A percentile compares a stretch with the other conserved stretches of the same genome.
Conservation (phyloP, 1,140 invertebrate species). For the Lerema accius region DNA sequence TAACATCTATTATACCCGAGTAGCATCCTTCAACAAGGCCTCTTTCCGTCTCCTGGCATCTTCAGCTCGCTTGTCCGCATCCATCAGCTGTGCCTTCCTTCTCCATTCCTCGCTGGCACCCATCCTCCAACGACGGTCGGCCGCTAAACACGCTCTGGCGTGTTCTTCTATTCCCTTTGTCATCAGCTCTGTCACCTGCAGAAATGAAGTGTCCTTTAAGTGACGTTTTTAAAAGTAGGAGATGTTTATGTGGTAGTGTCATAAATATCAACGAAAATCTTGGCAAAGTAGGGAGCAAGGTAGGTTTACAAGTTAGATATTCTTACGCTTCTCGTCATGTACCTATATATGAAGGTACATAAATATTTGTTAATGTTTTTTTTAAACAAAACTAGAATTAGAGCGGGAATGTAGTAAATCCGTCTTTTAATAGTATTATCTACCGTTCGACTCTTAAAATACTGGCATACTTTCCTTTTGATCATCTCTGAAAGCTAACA, state of each 20-base stretch:
- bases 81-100: conserved; percentile 41
- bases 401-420: too few relatives aligned
- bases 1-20: conserved; percentile 59
- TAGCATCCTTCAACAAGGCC: conserved; percentile 52
- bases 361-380: too few relatives aligned
- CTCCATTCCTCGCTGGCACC: conserved; percentile 45
- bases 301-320: too few relatives aligned
- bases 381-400: too few relatives aligned
- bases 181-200: conserved; percentile 52
- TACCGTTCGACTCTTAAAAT: too few relatives aligned
- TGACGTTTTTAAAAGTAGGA: too few relatives aligned
- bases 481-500: conserved; percentile 56
- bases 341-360: too few relatives aligned
- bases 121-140: conserved; percentile 47
- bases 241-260: too few relatives aligned
- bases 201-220: neutral
- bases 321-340: too few relatives aligned
- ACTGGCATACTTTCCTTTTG: conserved; percentile 58
- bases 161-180: conserved; percentile 60
- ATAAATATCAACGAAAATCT: too few relatives aligned
- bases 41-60: conserved; percentile 48
- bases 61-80: conserved; percentile 44
- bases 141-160: conserved; percentile 50
- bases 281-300: too few relatives aligned
- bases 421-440: too few relatives aligned